phyloP scores from a whole-genome alignment of 2,113 vertebrate species.

The Anolis carolinensis region DNA sequence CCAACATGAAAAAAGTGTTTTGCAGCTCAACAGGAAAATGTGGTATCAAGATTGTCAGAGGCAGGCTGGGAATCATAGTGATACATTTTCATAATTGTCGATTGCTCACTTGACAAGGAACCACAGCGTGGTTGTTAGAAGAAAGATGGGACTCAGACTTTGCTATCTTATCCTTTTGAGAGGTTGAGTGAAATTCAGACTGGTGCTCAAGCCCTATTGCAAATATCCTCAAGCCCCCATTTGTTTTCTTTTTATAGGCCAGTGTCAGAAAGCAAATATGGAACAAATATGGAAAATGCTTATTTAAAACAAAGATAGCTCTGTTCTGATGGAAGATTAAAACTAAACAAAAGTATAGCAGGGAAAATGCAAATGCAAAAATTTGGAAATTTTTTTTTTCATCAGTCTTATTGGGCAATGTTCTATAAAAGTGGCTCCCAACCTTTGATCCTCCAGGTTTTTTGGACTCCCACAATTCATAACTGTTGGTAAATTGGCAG shows the following conservation, averaged over 20 bases:
- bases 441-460: too few species aligned
- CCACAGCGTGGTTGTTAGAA: constrained; percentile 12
- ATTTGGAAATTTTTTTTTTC: too few species aligned
- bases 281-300: constrained; percentile 48
- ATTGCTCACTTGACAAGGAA: constrained; percentile 65
- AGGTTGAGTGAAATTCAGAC: constrained; percentile 45
- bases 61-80: constrained; percentile 71
- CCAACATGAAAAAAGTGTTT: constrained; percentile 74
- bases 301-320: too few species aligned
- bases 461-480: too few species aligned
- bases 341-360: too few species aligned
- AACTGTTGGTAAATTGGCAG: too few species aligned
- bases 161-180: constrained; percentile 9
- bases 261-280: constrained; percentile 15
- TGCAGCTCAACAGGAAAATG: constrained; percentile 77
- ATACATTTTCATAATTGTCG: constrained; percentile 63
- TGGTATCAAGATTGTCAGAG: constrained; percentile 75
- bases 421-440: too few species aligned
- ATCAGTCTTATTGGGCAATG: too few species aligned
- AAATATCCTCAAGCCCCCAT: constrained; percentile 28
- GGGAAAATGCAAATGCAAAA: too few species aligned
- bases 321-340: too few species aligned
- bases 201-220: constrained; percentile 52
- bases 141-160: constrained; percentile 50
- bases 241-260: constrained; percentile 1